These are phyloP conservation scores for Toxonevra muliebris DNA, from an alignment of 2,888 invertebrate species.

Conservation along the genomic window DNA sequence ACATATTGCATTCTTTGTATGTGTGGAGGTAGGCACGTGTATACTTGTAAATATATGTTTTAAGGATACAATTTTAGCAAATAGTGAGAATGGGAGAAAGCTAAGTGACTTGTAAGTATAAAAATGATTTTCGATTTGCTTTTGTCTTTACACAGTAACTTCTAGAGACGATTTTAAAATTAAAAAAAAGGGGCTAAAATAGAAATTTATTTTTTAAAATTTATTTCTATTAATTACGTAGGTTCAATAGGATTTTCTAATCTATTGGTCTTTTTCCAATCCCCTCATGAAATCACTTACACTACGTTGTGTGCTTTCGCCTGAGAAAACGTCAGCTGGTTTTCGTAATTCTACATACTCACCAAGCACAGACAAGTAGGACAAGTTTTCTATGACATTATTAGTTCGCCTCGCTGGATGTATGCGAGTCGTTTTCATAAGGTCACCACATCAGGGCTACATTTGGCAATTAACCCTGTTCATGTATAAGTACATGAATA, in stretches of 20 bases:
- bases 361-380: constrained; percentile 30
- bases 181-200: no score
- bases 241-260: no score
- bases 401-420: constrained; percentile 28
- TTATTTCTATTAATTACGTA: no score
- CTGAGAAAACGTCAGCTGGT: constrained; percentile 40
- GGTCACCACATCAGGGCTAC: neutral
- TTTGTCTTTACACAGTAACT: no score
- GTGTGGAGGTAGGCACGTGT: neutral
- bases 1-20: neutral
- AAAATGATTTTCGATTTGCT: no score
- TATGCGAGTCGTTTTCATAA: neutral
- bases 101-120: no score
- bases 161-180: no score
- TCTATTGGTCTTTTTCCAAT: no score
- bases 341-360: neutral
- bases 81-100: no score
- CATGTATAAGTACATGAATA: neutral
- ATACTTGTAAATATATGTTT: no score
- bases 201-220: no score
- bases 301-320: neutral
- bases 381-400: constrained; percentile 35
- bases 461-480: neutral
- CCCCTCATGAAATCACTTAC: neutral
- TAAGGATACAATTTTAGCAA: no score